A percentile compares a stretch with the other conserved stretches of the same genome.
These are phyloP conservation scores for Brachyptera risi DNA, from an alignment of 2,888 invertebrate genomes.

Conservation along the genomic window DNA sequence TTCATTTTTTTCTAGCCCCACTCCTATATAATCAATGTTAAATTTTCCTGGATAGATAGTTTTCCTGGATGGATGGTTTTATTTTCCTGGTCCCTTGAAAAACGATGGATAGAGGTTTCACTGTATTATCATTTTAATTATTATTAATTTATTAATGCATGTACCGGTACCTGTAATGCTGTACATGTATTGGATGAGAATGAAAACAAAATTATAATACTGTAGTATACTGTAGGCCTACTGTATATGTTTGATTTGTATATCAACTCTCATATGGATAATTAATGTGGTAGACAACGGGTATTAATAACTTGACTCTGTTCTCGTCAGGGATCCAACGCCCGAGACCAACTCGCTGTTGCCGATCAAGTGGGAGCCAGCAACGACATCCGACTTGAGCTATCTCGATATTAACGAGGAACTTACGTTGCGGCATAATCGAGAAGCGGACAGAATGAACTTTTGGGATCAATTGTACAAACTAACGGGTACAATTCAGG, in stretches of 20 bases:
- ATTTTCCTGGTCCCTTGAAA: too few species aligned
- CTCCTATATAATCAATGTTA: too few species aligned
- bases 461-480: slow-evolving; percentile 23
- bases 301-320: not conserved
- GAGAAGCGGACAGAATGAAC: slow-evolving; percentile 6
- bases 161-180: too few species aligned
- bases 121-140: not conserved
- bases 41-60: too few species aligned
- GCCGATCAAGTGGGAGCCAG: slow-evolving; percentile 3
- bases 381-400: not conserved
- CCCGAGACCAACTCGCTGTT: not conserved
- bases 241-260: too few species aligned
- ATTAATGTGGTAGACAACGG: not conserved
- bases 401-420: not conserved
- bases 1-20: too few species aligned
- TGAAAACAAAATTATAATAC: too few species aligned
- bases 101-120: not conserved
- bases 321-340: not conserved
- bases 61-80: too few species aligned
- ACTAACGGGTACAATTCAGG: not conserved
- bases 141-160: too few species aligned
- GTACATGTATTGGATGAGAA: too few species aligned
- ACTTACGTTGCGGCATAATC: not conserved
- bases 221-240: too few species aligned
- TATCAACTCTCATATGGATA: not conserved